Evolutionary conservation across 2,113 vertebrate species (phyloP), one percentile per base, ranked within the genome.

Genomic region (Gambusia holbrooki): DNA sequence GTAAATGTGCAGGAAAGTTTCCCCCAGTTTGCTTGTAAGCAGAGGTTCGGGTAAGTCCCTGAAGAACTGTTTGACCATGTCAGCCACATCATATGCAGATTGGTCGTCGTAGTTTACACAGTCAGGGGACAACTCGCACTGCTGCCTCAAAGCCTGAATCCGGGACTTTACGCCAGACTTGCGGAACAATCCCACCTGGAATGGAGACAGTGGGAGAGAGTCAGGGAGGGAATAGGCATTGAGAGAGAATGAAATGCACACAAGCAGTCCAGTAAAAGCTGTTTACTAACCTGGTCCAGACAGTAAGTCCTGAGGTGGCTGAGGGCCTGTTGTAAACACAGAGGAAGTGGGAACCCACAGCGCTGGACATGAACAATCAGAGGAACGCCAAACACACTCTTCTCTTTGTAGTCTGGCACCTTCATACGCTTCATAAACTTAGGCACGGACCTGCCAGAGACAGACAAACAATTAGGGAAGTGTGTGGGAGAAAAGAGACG

Each of bases 21-120:
- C 97, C 17, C 97, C 96, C 48, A 99, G 94, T 81, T 99, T 99
- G 93, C 94, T 98, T 19, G 96, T 99, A 71, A 99, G 96, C 29
- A 99, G 95, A 5, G 98, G 98, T 65, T 99, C 98, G 0, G 97
- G 98, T 45, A 99, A 89, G 87, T 99, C 98, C 71, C 98, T 94
- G 94, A 99, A 99, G 90, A 99, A 99, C 83, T 99, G 98, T 66
- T 99, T 99, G 62, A 99, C 95, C 98, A 99, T 98, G 88, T 99
- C 98, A 0, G 98, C 98, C 85, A 99, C 97, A 1, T 99, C 97
- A 0, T 98, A 99, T 0, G 98, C 97, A 0, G 97, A 98, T 65
- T 99, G 98, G 72, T 98, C 97, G 68, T 98, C 96, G 17, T 97
- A 99, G 93, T 70, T 93, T 83, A 98, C 96, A 0, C 91, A 94